phyloP scores from a whole-genome alignment of 2,797 vertebrate species.

The Cygnus olor region DNA sequence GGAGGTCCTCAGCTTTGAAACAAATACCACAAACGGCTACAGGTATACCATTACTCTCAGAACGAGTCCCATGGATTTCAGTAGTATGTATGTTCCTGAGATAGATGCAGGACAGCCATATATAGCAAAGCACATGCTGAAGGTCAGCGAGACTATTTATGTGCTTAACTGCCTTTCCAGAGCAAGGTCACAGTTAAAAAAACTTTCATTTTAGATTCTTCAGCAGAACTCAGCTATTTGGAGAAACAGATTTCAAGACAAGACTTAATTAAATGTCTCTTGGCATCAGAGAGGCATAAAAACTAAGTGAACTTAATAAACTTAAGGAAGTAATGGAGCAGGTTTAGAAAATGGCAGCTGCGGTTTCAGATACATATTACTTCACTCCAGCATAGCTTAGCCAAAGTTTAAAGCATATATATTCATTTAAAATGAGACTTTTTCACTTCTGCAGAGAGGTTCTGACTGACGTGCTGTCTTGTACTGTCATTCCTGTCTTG shows the following conservation, averaged over 20 bases:
- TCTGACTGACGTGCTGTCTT: background rate
- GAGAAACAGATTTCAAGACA: background rate
- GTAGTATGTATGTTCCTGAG: background rate
- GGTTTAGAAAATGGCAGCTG: background rate
- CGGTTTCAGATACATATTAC: background rate
- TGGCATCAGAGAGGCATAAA: background rate
- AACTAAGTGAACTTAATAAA: background rate
- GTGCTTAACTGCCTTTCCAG: background rate
- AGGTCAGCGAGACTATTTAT: background rate
- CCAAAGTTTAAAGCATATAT: background rate
- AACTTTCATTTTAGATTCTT: background rate
- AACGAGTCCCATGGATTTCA: background rate
- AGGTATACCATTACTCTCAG: background rate
- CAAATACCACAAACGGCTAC: background rate
- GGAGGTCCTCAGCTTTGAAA: background rate
- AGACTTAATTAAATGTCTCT: background rate
- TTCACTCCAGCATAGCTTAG: background rate
- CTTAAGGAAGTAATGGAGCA: background rate
- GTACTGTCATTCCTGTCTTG: background rate
- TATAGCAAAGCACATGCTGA: background rate
- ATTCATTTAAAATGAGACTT: background rate
- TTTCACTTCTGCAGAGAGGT: background rate
- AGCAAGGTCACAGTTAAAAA: background rate
- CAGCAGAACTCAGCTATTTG: background rate
- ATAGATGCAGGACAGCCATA: background rate